Evolutionary conservation across 2,797 vertebrate species (phyloP).

Genomic region (Chaetodon trifasciatus): DNA sequence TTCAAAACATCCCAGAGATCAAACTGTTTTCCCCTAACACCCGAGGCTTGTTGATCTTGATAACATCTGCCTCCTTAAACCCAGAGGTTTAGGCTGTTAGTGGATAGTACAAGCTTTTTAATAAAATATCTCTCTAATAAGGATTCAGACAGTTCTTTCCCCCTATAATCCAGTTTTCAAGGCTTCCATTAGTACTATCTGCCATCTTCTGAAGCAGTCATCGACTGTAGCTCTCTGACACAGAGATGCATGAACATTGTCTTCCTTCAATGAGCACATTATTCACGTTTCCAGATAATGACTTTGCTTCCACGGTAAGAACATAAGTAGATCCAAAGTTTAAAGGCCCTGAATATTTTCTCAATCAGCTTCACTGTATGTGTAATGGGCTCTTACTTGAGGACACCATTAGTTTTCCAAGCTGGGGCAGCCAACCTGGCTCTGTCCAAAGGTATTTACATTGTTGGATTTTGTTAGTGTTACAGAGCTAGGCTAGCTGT

Average conservation of each 20-base stretch:
- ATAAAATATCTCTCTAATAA: conserved; percentile 47
- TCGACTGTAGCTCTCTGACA: conserved; percentile 12
- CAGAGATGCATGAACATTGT: conserved; percentile 15
- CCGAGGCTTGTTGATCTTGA: conserved; percentile 41
- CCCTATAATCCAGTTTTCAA: conserved; percentile 52
- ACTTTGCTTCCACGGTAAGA: background rate
- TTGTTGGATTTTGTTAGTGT: background rate
- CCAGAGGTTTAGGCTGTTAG: conserved; percentile 40
- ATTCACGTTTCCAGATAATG: conserved; percentile 19
- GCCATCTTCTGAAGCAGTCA: conserved; percentile 30
- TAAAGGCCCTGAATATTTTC: conserved; percentile 11
- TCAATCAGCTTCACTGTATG: background rate
- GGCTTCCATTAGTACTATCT: conserved; percentile 45
- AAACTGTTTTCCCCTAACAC: conserved; percentile 22
- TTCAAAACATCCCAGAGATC: conserved; percentile 19
- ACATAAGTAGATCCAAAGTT: background rate
- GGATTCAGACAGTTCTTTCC: conserved; percentile 44
- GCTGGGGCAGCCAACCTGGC: too few relatives aligned
- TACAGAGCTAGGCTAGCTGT: background rate
- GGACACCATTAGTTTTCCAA: background rate
- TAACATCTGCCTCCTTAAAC: conserved; percentile 48
- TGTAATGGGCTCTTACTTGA: background rate
- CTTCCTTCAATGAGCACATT: conserved; percentile 34
- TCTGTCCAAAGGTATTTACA: too few relatives aligned
- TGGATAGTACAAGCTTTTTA: conserved; percentile 40